phyloP scores from a whole-genome alignment of 2,888 invertebrate genomes.

The Yponomeuta cagnagella region DNA sequence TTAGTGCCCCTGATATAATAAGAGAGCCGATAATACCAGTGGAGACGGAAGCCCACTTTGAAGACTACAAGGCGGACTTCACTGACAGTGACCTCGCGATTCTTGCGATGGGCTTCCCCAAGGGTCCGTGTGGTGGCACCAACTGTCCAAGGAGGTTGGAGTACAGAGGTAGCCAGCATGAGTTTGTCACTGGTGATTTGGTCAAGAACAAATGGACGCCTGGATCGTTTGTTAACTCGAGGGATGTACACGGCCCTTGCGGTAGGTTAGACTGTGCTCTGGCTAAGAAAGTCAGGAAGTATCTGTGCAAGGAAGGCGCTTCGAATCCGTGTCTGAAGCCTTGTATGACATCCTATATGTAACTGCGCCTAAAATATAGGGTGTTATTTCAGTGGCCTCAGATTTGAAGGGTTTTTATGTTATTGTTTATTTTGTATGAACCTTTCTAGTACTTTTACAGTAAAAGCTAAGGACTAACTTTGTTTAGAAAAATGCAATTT shows the following conservation, averaged over 20 bases:
- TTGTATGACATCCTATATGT: slow-evolving; percentile 27
- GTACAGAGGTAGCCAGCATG: slow-evolving; percentile 61
- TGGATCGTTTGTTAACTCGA: slow-evolving; percentile 62
- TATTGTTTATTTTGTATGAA: too few relatives aligned
- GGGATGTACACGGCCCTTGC: slow-evolving; percentile 67
- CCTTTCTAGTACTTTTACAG: too few relatives aligned
- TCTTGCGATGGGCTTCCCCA: slow-evolving; percentile 68
- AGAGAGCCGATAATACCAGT: slow-evolving; percentile 51
- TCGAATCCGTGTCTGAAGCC: slow-evolving; percentile 65
- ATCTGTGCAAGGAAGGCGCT: slow-evolving; percentile 53
- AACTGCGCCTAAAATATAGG: neutral
- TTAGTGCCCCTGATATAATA: slow-evolving; percentile 60
- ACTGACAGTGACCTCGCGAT: slow-evolving; percentile 58
- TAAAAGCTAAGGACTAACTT: too few relatives aligned
- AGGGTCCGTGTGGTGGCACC: slow-evolving; percentile 68
- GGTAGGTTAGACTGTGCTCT: slow-evolving; percentile 65
- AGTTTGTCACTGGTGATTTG: slow-evolving; percentile 58
- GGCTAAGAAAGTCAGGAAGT: slow-evolving; percentile 57
- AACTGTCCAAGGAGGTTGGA: slow-evolving; percentile 67
- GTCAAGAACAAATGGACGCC: slow-evolving; percentile 59
- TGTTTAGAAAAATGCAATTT: too few relatives aligned
- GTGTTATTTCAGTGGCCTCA: too few relatives aligned
- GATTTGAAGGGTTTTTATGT: too few relatives aligned
- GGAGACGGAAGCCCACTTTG: slow-evolving; percentile 44
- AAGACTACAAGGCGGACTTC: slow-evolving; percentile 61